A percentile compares a stretch with the other conserved stretches of the same genome.
Conservation (phyloP, 2,113 vertebrate species). For the Phrynosoma blainvillii region DNA sequence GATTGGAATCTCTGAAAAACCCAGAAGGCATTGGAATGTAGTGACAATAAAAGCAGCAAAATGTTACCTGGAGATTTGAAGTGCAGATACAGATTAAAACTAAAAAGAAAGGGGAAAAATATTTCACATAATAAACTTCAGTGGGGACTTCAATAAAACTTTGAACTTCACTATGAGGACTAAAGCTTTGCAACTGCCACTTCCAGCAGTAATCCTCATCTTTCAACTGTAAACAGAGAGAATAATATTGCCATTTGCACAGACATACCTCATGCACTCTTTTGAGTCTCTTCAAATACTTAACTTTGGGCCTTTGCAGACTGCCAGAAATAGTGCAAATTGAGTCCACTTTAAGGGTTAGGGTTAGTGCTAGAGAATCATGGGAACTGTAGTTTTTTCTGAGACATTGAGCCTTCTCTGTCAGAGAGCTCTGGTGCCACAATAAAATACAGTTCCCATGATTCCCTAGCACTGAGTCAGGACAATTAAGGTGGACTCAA, state of each 20-base stretch:
- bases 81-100: conserved; percentile 37
- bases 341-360: too few species aligned
- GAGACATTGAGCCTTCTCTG: too few species aligned
- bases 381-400: too few species aligned
- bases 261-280: conserved; percentile 2
- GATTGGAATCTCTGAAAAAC: conserved; percentile 14
- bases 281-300: conserved; percentile 7
- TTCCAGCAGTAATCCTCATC: neutral
- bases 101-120: conserved; percentile 6
- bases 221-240: neutral
- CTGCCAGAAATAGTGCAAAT: too few species aligned
- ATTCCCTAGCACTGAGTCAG: too few species aligned
- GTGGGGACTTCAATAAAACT: conserved; percentile 22
- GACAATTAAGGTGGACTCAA: too few species aligned
- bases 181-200: neutral
- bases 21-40: conserved; percentile 12
- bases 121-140: conserved; percentile 21
- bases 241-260: conserved; percentile 12
- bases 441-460: too few species aligned
- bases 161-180: conserved; percentile 11
- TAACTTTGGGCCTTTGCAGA: too few species aligned
- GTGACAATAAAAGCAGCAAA: conserved; percentile 36
- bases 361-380: too few species aligned
- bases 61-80: conserved; percentile 41
- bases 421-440: too few species aligned